Conservation (phyloP, 2,797 vertebrate species). For the Gymnopithys bicolor region DNA sequence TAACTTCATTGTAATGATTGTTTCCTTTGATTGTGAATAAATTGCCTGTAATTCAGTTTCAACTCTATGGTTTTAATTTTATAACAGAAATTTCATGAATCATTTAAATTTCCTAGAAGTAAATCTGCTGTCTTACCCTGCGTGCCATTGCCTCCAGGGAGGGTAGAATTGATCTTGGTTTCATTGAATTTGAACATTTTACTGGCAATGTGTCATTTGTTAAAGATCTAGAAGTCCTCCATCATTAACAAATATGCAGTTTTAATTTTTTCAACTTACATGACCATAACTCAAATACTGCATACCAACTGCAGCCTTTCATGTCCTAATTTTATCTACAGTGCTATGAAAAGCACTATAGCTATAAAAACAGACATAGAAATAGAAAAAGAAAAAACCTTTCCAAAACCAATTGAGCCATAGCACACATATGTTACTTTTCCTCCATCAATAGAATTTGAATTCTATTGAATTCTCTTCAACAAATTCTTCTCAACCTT, state of each 20-base stretch:
- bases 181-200: not conserved
- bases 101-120: not conserved
- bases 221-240: not conserved
- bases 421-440: rapidly evolving
- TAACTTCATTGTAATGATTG: not conserved
- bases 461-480: not conserved
- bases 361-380: not conserved
- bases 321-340: not conserved
- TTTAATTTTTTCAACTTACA: not conserved
- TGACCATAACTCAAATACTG: not conserved
- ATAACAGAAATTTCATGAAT: not conserved
- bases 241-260: not conserved
- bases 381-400: not conserved
- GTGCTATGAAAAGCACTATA: not conserved
- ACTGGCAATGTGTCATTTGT: not conserved
- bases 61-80: not conserved
- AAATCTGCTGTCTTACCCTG: not conserved
- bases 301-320: not conserved
- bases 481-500: not conserved
- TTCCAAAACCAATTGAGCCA: not conserved
- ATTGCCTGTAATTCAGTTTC: not conserved
- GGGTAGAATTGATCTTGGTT: not conserved
- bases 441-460: not conserved
- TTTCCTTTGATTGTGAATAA: not conserved
- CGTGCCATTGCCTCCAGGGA: not conserved